Evolutionary conservation across 2,797 vertebrate species (phyloP).

Genomic region (Coendou prehensilis): DNA sequence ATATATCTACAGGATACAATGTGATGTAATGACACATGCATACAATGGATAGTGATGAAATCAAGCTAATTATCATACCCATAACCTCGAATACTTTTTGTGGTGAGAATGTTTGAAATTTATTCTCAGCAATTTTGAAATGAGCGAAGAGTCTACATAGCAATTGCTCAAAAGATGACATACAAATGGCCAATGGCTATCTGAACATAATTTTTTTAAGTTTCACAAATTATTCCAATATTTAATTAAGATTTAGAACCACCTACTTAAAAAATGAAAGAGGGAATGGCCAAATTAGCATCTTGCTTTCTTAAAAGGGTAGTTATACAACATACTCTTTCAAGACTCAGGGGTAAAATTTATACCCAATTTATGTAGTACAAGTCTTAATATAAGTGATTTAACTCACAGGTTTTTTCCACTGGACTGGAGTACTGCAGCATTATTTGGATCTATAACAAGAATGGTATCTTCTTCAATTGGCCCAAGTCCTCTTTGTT

Average conservation of each 20-base stretch:
- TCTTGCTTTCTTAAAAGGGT: slow-evolving; percentile 26
- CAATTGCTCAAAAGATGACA: background rate
- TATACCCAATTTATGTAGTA: background rate
- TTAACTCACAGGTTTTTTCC: slow-evolving; percentile 95
- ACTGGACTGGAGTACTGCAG: slow-evolving; percentile 92
- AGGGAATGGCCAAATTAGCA: background rate
- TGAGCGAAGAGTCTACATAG: background rate
- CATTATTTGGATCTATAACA: slow-evolving; percentile 92
- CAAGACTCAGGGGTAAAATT: background rate
- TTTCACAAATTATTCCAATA: slow-evolving; percentile 33
- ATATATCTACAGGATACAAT: background rate
- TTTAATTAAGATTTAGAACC: slow-evolving; percentile 36
- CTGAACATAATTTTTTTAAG: background rate
- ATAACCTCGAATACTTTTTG: background rate
- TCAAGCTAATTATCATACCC: background rate
- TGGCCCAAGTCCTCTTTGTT: slow-evolving; percentile 94
- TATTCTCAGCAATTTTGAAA: background rate
- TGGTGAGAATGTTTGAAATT: background rate
- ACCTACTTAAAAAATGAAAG: slow-evolving; percentile 50
- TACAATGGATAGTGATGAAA: background rate
- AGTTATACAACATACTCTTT: background rate
- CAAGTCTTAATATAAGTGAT: background rate
- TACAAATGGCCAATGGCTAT: background rate
- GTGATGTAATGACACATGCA: background rate
- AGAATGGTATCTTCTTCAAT: slow-evolving; percentile 96